A percentile compares a stretch with the other conserved stretches of the same genome.
These are phyloP conservation scores for Scaptodrosophila lebanonensis DNA, from an alignment of 1,140 invertebrate species.

Conservation along the genomic window DNA sequence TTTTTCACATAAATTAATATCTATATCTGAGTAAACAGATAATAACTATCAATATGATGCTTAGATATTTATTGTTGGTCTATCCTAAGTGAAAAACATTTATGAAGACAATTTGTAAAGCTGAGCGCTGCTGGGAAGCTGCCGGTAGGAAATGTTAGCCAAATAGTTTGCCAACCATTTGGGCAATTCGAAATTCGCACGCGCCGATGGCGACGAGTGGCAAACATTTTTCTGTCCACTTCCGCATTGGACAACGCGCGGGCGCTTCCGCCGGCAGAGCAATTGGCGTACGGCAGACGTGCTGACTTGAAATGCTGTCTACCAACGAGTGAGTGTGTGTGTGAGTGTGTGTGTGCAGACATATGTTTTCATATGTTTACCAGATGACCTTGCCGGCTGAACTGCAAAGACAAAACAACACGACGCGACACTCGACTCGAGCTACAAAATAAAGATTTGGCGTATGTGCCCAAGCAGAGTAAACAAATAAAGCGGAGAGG, in stretches of 20 bases:
- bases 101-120: too few species aligned
- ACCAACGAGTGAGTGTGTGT: constrained; percentile 3
- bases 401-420: constrained; percentile 39
- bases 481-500: too few species aligned
- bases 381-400: constrained; percentile 31
- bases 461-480: too few species aligned
- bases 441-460: too few species aligned
- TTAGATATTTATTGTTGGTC: too few species aligned
- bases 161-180: too few species aligned
- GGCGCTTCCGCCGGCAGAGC: neutral
- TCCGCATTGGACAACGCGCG: constrained; percentile 24
- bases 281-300: constrained; percentile 41
- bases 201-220: constrained; percentile 17
- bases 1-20: too few species aligned
- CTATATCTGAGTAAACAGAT: too few species aligned
- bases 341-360: constrained; percentile 23
- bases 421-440: constrained; percentile 31
- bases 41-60: too few species aligned
- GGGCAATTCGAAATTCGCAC: constrained; percentile 20
- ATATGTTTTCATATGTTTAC: constrained; percentile 56
- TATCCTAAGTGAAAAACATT: too few species aligned
- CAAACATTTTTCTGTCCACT: constrained; percentile 25
- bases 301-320: constrained; percentile 5
- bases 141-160: too few species aligned
- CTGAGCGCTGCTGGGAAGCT: too few species aligned